phyloP scores from a whole-genome alignment of 2,888 invertebrate genomes.

The Trichopria drosophilae region DNA sequence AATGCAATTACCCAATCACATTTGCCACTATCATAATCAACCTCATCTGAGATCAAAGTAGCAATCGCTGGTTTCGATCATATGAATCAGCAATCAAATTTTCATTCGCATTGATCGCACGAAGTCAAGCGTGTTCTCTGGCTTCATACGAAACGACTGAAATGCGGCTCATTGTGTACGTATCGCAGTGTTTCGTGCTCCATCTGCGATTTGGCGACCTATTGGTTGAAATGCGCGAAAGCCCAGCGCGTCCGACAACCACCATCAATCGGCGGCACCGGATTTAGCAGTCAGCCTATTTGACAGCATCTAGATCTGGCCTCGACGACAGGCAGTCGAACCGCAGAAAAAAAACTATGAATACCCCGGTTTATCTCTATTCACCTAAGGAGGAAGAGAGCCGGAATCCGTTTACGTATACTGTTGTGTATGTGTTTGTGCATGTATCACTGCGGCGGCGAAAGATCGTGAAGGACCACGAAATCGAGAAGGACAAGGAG shows the following conservation, averaged over 20 bases:
- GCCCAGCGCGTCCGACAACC: slow-evolving; percentile 23
- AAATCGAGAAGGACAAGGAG: slow-evolving; percentile 24
- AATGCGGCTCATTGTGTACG: no score
- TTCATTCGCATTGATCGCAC: no score
- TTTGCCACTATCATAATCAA: no score
- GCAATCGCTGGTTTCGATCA: no score
- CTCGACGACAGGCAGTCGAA: slow-evolving; percentile 41
- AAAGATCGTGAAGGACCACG: slow-evolving; percentile 34
- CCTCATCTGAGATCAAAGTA: no score
- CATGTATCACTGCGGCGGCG: slow-evolving; percentile 13
- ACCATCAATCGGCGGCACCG: slow-evolving; percentile 37
- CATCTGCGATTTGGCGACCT: no score
- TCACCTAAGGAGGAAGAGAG: slow-evolving; percentile 28
- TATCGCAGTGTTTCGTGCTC: no score
- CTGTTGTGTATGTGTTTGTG: neutral
- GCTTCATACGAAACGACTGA: no score
- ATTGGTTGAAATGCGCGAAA: no score
- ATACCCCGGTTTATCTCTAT: slow-evolving; percentile 39
- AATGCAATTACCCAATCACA: no score
- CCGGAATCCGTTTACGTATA: slow-evolving; percentile 23
- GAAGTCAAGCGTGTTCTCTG: no score
- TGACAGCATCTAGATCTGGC: slow-evolving; percentile 46
- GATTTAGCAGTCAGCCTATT: slow-evolving; percentile 48
- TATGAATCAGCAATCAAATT: no score
- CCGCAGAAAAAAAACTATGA: slow-evolving; percentile 40